Conservation (phyloP, 2,113 vertebrate genomes). For the Rafetus swinhoei region DNA sequence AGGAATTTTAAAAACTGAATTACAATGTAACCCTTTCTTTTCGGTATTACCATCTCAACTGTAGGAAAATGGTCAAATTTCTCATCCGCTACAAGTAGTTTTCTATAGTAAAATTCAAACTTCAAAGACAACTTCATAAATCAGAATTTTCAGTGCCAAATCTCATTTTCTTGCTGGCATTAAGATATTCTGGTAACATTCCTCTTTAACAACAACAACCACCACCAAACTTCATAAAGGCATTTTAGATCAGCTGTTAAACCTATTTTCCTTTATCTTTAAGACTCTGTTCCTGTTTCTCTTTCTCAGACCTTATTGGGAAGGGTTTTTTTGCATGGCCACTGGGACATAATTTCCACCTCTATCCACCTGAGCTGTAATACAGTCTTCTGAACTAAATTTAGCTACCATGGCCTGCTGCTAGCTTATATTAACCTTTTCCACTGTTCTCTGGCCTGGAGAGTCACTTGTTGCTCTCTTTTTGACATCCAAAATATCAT, state of each 20-base stretch:
- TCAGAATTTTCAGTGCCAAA: not conserved
- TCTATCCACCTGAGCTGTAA: accelerated
- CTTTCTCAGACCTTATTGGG: not conserved
- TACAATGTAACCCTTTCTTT: not conserved
- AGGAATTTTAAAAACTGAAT: not conserved
- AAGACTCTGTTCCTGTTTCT: not conserved
- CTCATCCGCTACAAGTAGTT: not conserved
- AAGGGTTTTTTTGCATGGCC: not conserved
- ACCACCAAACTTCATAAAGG: not conserved
- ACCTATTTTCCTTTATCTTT: accelerated
- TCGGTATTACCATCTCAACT: not conserved
- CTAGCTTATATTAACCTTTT: not conserved
- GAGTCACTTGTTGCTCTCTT: not conserved
- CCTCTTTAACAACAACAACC: not conserved
- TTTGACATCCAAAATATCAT: not conserved
- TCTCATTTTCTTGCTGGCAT: not conserved
- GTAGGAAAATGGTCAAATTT: not conserved
- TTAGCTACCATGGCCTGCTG: not conserved
- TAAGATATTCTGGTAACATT: not conserved
- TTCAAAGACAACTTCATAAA: not conserved
- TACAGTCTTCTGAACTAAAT: not conserved
- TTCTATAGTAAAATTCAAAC: not conserved
- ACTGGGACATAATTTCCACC: not conserved
- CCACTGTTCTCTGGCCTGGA: not conserved
- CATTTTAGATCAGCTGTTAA: not conserved